Conservation (phyloP, 1,140 invertebrate genomes). For the Drosophila pseudoobscura region DNA sequence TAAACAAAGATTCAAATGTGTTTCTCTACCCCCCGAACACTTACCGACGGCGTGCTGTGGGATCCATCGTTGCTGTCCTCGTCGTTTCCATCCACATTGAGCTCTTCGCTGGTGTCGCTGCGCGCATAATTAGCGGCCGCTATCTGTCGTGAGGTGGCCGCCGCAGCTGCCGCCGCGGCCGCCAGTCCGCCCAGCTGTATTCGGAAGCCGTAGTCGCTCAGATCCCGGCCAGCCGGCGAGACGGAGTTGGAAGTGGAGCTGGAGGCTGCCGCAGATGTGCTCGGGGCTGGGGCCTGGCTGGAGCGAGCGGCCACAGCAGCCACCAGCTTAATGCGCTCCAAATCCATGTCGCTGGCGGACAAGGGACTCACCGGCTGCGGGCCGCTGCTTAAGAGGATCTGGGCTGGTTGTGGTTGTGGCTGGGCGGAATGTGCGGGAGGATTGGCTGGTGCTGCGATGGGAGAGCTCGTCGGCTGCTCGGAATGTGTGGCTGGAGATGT, state of each 20-base stretch:
- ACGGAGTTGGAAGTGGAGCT: constrained; percentile 50
- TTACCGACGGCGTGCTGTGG: constrained; percentile 80
- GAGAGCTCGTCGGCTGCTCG: constrained; percentile 50
- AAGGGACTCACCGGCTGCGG: constrained; percentile 25
- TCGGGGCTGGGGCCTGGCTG: constrained; percentile 39
- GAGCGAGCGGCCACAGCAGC: constrained; percentile 69
- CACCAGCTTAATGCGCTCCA: constrained; percentile 82
- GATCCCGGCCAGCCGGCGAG: constrained; percentile 66
- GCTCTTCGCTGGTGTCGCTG: constrained; percentile 82
- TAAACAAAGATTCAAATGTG: not conserved
- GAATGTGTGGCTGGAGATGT: constrained; percentile 66
- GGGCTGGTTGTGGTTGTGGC: constrained; percentile 24
- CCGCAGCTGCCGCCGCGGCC: constrained; percentile 76
- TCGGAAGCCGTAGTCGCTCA: constrained; percentile 83
- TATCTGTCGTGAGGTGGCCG: constrained; percentile 77
- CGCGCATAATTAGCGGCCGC: constrained; percentile 79
- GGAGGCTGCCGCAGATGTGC: constrained; percentile 39
- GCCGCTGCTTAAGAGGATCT: constrained; percentile 1
- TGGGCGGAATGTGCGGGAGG: constrained; percentile 45
- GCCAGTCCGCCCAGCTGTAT: constrained; percentile 82
- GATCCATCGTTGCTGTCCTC: constrained; percentile 80
- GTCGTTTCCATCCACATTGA: constrained; percentile 82
- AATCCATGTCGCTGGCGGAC: constrained; percentile 68
- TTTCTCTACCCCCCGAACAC: constrained; percentile 19
- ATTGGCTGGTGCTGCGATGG: constrained; percentile 29